A percentile compares a stretch with the other conserved stretches of the same genome.
These are phyloP conservation scores for Tetramorium simillimum DNA, from an alignment of 1,140 invertebrate species.

Conservation along the genomic window DNA sequence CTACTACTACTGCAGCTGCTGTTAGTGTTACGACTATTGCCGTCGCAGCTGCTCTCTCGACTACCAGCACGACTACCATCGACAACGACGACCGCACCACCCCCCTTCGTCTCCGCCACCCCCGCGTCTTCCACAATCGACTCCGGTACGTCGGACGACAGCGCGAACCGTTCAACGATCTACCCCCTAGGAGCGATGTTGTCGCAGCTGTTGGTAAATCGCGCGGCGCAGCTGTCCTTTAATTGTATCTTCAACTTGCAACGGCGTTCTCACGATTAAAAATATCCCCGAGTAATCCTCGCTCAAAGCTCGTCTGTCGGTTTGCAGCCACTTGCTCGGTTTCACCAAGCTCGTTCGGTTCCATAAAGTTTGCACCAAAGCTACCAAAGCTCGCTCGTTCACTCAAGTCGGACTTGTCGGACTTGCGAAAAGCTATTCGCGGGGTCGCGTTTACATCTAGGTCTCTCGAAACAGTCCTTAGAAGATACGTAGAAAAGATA, in stretches of 20 bases:
- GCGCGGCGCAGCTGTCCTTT: constrained; percentile 59
- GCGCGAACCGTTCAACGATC: background rate
- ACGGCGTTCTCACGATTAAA: constrained; percentile 2
- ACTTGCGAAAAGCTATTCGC: no score
- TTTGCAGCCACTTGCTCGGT: no score
- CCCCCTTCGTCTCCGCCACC: constrained; percentile 39
- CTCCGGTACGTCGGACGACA: constrained; percentile 55
- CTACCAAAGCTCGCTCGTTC: background rate
- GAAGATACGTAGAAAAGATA: constrained; percentile 71
- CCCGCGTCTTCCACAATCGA: constrained; percentile 15
- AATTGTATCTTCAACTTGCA: constrained; percentile 1
- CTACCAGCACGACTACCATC: constrained; percentile 46
- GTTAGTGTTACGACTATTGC: constrained; percentile 50
- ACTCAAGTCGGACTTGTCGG: background rate
- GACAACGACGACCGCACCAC: constrained; percentile 47
- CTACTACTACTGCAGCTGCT: background rate
- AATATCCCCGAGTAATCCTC: background rate
- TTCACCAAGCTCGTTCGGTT: background rate
- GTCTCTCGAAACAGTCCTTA: constrained; percentile 29
- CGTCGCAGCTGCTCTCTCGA: constrained; percentile 50
- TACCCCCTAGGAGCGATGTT: constrained; percentile 21
- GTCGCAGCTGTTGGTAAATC: constrained; percentile 66
- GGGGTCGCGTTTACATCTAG: background rate
- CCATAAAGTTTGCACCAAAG: background rate
- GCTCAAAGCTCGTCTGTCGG: background rate